These are phyloP conservation scores for Phylloscopus trochilus DNA, from an alignment of 2,113 vertebrate species.

Conservation along the genomic window DNA sequence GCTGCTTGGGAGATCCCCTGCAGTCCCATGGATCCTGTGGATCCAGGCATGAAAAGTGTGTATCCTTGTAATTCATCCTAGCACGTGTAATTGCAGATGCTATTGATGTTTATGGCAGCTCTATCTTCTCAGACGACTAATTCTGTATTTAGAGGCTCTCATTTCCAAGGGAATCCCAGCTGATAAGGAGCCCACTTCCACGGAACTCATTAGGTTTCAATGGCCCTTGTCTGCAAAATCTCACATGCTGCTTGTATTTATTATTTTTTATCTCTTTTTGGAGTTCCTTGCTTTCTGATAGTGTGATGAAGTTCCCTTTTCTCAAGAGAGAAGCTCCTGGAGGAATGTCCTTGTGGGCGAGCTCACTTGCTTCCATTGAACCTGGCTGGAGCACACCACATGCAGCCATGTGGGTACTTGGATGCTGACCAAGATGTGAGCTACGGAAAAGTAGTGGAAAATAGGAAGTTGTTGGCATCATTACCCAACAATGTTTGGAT, in stretches of 20 bases:
- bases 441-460: background rate
- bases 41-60: background rate
- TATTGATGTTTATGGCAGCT: background rate
- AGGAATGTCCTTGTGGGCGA: background rate
- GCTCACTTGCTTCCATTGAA: background rate
- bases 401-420: accelerated
- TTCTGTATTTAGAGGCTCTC: background rate
- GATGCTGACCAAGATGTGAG: background rate
- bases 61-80: background rate
- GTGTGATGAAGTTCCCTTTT: background rate
- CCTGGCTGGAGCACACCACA: background rate
- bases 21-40: background rate
- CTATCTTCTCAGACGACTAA: background rate
- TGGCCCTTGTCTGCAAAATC: background rate
- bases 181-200: background rate
- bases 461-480: background rate
- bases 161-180: background rate
- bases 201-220: background rate
- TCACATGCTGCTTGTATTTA: background rate
- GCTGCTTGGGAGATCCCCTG: background rate
- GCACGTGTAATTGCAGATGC: background rate
- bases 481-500: background rate
- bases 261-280: background rate
- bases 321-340: background rate
- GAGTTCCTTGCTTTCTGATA: background rate